Evolutionary conservation across 2,888 invertebrate species (phyloP), one percentile per base, ranked within the genome.

Genomic region (Dicycla oo): DNA sequence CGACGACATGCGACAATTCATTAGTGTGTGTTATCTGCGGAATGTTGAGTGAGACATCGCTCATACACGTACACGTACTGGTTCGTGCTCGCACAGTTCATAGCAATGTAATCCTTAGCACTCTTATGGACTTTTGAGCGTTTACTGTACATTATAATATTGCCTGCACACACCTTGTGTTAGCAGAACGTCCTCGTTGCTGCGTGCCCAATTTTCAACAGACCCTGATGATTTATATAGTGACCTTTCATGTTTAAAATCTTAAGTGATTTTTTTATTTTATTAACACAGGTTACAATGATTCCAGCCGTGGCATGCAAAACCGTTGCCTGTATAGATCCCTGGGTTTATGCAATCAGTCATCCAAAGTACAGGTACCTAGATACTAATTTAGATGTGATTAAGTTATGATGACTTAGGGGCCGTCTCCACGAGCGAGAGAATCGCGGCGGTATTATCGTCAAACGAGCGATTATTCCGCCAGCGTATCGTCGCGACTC

Each of bases 321-420:
- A 95, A 95, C 97, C 67, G 98, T 99, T 0, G 98, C 99, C 0
- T 98, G 99, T 92, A 97, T 99, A 88, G 99, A 99, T 94, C 99
- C 99, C 0, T 98, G 98, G 96, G 97, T 98, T 3, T 98, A 98
- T 87, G 98, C 98, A 7, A 98, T 98, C 84, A 98, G 98, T 90
- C 99, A 99, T 96, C 99, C 99, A 8, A 98, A 97, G 95, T 98
- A 98, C 96, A 97, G 98, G 98, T 97, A 73, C 40, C 1, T 65
- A 38, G 7, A 67, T n/a, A 69, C 26, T 26, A 38, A 38, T 3
- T 3, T 30, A 34, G 34, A 34, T 34, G 34, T 34, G 2, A 34
- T 34, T 34, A 4, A n/a, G n/a, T 11, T n/a, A 49, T 11, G 10
- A 49, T 11, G 49, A 49, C 26, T 20, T 43, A n/a, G n/a, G n/a